Conservation (phyloP, 2,888 invertebrate genomes). For the Drosophila subquinaria region DNA sequence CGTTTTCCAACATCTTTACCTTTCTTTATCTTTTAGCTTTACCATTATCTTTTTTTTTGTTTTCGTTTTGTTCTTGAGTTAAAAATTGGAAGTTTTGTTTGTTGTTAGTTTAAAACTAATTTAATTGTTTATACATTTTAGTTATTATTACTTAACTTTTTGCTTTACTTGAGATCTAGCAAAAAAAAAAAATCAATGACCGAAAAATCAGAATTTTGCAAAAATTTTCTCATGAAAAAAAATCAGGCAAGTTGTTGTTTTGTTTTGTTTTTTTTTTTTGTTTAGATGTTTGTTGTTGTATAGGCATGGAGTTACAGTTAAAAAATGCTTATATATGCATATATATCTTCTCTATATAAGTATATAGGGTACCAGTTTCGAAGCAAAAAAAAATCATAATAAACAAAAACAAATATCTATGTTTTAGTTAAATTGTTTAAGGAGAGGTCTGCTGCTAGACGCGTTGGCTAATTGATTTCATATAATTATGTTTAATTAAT, state of each 20-base stretch:
- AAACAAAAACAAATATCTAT: conserved; percentile 23
- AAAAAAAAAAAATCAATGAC: conserved; percentile 52
- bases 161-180: conserved; percentile 77
- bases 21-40: conserved; percentile 42
- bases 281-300: conserved; percentile 27
- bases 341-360: conserved; percentile 34
- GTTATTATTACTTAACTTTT: conserved; percentile 55
- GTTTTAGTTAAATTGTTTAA: conserved; percentile 32
- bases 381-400: conserved; percentile 33
- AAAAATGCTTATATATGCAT: conserved; percentile 47
- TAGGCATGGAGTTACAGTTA: conserved; percentile 74
- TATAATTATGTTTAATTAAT: conserved; percentile 27
- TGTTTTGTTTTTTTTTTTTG: conserved; percentile 9
- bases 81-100: conserved; percentile 74
- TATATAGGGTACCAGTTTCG: conserved; percentile 46
- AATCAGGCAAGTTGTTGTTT: conserved; percentile 12
- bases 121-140: conserved; percentile 58
- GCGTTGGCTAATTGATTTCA: conserved; percentile 67
- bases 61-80: conserved; percentile 47
- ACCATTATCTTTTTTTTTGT: conserved; percentile 5
- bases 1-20: conserved; percentile 29
- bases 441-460: conserved; percentile 33
- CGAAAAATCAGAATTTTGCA: conserved; percentile 31
- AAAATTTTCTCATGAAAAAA: conserved; percentile 26
- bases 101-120: conserved; percentile 67